Base-by-base conservation (phyloP, 2,113 vertebrate genomes). In the Syrrhaptes paradoxus region DNA sequence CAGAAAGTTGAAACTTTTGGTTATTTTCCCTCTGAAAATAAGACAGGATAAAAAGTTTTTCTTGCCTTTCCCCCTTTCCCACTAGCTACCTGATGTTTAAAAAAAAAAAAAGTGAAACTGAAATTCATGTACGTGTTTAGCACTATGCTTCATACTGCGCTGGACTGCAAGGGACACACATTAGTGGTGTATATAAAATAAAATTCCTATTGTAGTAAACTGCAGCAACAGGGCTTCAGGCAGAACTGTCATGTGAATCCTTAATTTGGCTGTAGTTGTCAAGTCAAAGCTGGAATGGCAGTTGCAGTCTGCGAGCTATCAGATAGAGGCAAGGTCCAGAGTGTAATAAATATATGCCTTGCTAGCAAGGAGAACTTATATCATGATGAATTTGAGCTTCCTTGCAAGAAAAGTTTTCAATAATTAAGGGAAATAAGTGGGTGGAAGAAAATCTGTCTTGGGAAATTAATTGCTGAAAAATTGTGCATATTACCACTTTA, bases 371-470 rank as follows among this genome's bases (percentile, higher is more conserved):
- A 57, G 63, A 55, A 29, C 43, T 46, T 84, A 5, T 0, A 48
- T 25, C 17, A 4, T 13, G 20, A 28, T 55, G 16, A 90, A 71
- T 78, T 67, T 72, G 43, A 92, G 17, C 41, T 85, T 84, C 41
- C 36, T 78, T 2, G 0, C 81, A 72, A 74, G 52, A 48, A 52
- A 63, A 25, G 6, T 62, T 92, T 93, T 80, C 95, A 96, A 71
- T 90, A 77, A 86, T 96, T 94, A 84, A 90, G 38, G 1, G 8
- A 92, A 95, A 43, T 93, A 83, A 79, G 80, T 78, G 58, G 58
- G 82, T 90, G 85, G 89, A 89, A 95, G 31, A 92, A 97, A 97
- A 87, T 91, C 86, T 95, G 70, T 36, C 74, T 95, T 88, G n/a
- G 59, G 46, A 90, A 93, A 81, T 71, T 26, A 96, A 87, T 57